Conservation (phyloP, 2,797 vertebrate genomes). For the Aulostomus chinensis region DNA sequence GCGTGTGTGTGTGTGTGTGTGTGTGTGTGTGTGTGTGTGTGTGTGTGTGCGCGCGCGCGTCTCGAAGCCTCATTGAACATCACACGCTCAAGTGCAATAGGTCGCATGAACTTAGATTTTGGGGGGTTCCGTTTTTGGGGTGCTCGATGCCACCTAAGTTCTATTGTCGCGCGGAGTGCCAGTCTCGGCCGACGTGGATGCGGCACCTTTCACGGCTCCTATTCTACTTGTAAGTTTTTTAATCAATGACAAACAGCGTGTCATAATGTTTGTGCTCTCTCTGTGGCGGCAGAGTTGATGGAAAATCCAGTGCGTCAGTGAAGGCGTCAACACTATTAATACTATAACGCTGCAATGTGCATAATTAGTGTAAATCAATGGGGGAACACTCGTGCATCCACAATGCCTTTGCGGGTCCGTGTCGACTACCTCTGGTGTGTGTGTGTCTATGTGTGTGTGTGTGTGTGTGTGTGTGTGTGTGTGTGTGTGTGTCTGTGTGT, state of each 20-base stretch:
- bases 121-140: slow-evolving; percentile 12
- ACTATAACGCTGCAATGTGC: slow-evolving; percentile 48
- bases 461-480: slow-evolving; percentile 24
- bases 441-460: neutral
- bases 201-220: slow-evolving; percentile 53
- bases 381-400: slow-evolving; percentile 34
- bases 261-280: too few relatives aligned
- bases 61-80: slow-evolving; percentile 68
- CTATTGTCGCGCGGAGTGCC: slow-evolving; percentile 41
- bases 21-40: too few relatives aligned
- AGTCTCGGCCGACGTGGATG: slow-evolving; percentile 57
- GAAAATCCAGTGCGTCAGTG: slow-evolving; percentile 82
- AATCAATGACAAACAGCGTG: slow-evolving; percentile 20
- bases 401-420: slow-evolving; percentile 29
- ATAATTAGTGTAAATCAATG: slow-evolving; percentile 59
- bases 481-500: slow-evolving; percentile 21
- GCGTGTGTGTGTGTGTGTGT: too few relatives aligned
- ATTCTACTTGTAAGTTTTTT: slow-evolving; percentile 55
- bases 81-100: slow-evolving; percentile 70
- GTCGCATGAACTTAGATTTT: slow-evolving; percentile 78
- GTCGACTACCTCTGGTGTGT: slow-evolving; percentile 13
- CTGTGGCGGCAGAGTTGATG: slow-evolving; percentile 70
- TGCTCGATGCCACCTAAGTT: slow-evolving; percentile 29
- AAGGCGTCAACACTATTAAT: slow-evolving; percentile 77
- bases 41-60: slow-evolving; percentile 73